Evolutionary conservation across 2,888 invertebrate genomes (phyloP).

Genomic region (Epinotia bilunana): DNA sequence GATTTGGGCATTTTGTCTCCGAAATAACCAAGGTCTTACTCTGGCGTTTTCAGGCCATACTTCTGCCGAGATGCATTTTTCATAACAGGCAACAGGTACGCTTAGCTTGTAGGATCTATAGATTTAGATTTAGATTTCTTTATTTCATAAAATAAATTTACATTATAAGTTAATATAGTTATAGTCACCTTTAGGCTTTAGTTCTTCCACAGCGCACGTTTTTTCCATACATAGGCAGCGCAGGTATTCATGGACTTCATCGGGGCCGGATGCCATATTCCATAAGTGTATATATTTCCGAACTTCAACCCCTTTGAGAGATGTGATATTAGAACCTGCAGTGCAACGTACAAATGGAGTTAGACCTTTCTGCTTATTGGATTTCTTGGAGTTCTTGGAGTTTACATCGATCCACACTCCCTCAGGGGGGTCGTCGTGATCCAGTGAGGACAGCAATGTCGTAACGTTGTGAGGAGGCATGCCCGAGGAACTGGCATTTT

Average conservation of each 20-base stretch:
- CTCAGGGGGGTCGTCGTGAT: not conserved
- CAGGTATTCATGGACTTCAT: slow-evolving; percentile 34
- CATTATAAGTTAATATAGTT: too few relatives aligned
- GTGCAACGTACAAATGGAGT: slow-evolving; percentile 29
- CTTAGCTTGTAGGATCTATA: slow-evolving; percentile 49
- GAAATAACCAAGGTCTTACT: slow-evolving; percentile 45
- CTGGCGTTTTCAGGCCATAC: slow-evolving; percentile 40
- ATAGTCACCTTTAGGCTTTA: slow-evolving; percentile 47
- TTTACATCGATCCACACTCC: not conserved
- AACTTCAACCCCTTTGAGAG: slow-evolving; percentile 46
- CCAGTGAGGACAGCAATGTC: too few relatives aligned
- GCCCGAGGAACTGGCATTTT: too few relatives aligned
- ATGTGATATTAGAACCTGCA: slow-evolving; percentile 38
- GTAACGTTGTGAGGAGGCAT: too few relatives aligned
- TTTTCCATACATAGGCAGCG: slow-evolving; percentile 36
- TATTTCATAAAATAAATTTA: too few relatives aligned
- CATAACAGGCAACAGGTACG: slow-evolving; percentile 40
- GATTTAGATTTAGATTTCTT: too few relatives aligned
- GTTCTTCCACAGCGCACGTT: slow-evolving; percentile 46
- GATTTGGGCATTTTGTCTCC: not conserved
- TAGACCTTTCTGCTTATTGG: not conserved
- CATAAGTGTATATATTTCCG: slow-evolving; percentile 47
- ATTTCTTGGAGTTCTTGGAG: not conserved
- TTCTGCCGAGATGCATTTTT: slow-evolving; percentile 42
- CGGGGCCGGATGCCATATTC: slow-evolving; percentile 49